A percentile compares a stretch with the other conserved stretches of the same genome.
Evolutionary conservation across 53 echinoderm and acorn worm genomes (phyloP).

Genomic region (Patiria pectinifera): DNA sequence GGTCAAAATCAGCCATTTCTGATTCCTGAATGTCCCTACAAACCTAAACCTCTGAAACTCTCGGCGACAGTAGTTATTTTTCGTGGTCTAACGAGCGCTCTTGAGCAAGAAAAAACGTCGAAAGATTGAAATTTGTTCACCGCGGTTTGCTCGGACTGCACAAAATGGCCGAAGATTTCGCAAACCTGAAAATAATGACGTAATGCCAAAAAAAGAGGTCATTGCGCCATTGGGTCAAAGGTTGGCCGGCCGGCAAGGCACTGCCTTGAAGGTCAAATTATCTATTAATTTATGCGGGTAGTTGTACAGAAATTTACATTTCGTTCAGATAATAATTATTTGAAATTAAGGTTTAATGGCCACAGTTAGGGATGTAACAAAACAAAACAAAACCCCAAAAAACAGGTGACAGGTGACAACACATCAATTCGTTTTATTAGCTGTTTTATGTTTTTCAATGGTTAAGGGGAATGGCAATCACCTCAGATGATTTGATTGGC

Average conservation of each 20-base stretch:
- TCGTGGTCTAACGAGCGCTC: background rate
- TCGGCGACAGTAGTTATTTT: background rate
- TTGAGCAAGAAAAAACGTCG: background rate
- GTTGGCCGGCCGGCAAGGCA: background rate
- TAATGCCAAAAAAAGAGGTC: conserved; percentile 28
- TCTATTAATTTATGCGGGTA: background rate
- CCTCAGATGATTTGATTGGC: no score
- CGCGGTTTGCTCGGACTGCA: background rate
- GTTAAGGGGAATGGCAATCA: no score
- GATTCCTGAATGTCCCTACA: background rate
- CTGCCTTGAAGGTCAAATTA: conserved; percentile 10
- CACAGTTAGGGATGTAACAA: no score
- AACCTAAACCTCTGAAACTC: background rate
- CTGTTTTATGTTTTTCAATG: no score
- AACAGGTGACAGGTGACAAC: no score
- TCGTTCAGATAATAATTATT: no score
- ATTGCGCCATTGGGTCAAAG: conserved; percentile 4
- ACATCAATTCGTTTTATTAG: no score
- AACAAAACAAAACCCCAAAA: no score
- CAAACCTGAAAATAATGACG: conserved; percentile 70
- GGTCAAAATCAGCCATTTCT: conserved; percentile 70
- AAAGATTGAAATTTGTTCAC: background rate
- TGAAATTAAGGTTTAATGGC: no score
- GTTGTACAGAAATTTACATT: background rate
- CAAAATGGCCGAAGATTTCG: conserved; percentile 64